Base-by-base conservation (phyloP, 2,888 invertebrate genomes). In the Agrenia bidenticulata region DNA sequence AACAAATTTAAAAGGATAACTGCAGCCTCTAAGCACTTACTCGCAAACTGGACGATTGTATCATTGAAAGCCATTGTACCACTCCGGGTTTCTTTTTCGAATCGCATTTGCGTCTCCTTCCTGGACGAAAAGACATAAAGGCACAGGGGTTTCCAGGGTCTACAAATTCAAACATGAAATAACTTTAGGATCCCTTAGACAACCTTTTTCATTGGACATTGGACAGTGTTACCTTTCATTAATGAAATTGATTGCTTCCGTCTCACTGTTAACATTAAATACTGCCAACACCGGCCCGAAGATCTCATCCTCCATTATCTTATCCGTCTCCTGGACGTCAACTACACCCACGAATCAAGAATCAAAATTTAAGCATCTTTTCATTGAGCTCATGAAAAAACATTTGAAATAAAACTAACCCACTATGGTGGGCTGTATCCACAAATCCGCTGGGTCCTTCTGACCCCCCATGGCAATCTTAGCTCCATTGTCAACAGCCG, bases 201-300 rank as follows among this genome's bases (percentile, higher is more conserved):
- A 1, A 56, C 62, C 24, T 62, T 21, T 24, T 62, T 56, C 13
- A 49, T 2, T 7, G n/a, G n/a, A 15, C 49, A 49, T 49, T 49
- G 17, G 11, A 9, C 5, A 7, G 17, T 7, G 17, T 26, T 49
- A 73, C 74, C 74, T 67, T 7, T 57, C 61, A 24, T 77, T 77
- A 56, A 78, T 77, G 39, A 76, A 74, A 19, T 63, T 54, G 24
- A 78, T 74, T 0, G 77, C 77, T 66, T 77, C 77, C 15, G 76
- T 69, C 11, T 64, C 64, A 51, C 62, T 66, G 63, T 87, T 86
- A 2, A 97, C 85, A 59, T 87, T 88, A 13, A 95, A 80, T 67
- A 99, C 89, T 0, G 98, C 97, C 74, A 99, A 84, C 77, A 99
- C 86, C 1, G 98, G 98, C 0, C 98, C 98, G 81, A 98, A 99